Percentiles rank a stretch among this genome's conserved stretches.
These are phyloP conservation scores for Mormyrops boulengeri DNA, from an alignment of 2,797 vertebrate genomes.

Conservation along the genomic window DNA sequence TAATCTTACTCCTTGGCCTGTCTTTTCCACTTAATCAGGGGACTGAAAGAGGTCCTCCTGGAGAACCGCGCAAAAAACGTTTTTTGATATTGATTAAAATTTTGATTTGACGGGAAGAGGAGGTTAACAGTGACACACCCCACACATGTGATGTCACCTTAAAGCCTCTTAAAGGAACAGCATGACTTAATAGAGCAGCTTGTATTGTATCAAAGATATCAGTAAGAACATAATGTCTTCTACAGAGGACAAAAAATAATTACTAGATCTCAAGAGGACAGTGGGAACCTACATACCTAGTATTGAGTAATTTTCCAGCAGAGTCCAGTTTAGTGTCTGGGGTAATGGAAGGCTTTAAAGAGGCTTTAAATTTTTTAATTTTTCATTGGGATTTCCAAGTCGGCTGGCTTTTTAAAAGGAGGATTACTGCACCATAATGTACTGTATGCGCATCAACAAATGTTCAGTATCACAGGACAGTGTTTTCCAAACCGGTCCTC, in stretches of 20 bases:
- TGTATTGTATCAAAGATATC: not conserved
- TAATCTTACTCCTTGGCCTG: not conserved
- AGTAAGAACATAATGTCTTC: not conserved
- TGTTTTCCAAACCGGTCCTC: not conserved
- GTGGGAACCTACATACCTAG: not conserved
- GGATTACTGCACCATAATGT: not conserved
- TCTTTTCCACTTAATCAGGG: not conserved
- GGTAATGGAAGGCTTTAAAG: not conserved
- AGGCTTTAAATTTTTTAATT: not conserved
- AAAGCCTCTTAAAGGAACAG: not conserved
- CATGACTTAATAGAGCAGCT: not conserved
- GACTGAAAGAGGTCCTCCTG: not conserved
- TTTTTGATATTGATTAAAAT: not conserved
- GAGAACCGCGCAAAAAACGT: not conserved
- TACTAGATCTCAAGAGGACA: not conserved
- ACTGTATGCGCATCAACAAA: not conserved
- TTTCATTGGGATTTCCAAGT: not conserved
- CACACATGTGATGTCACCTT: not conserved
- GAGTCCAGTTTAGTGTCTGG: not conserved
- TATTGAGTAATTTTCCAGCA: not conserved
- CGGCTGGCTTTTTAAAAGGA: not conserved
- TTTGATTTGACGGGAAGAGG: not conserved
- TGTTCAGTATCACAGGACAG: not conserved
- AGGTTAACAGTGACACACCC: not conserved
- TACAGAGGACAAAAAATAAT: not conserved